Percentiles rank a stretch among this genome's conserved stretches.
Evolutionary conservation across 2,797 vertebrate species (phyloP).

Genomic region (Yasuhikotakia modesta): DNA sequence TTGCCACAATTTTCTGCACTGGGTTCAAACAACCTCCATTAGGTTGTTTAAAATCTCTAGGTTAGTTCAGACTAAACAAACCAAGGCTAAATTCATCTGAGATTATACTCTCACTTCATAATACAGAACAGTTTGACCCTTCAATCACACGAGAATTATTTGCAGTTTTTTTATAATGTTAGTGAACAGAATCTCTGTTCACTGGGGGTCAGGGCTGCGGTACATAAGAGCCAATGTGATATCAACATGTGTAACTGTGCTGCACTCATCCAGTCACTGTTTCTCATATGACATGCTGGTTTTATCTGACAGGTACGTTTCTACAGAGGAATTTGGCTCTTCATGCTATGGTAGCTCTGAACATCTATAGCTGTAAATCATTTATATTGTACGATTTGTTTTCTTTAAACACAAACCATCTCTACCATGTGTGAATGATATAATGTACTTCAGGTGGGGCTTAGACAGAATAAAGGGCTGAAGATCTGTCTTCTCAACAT

Average conservation of each 20-base stretch:
- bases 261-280: background rate
- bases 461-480: background rate
- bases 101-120: slow-evolving; percentile 23
- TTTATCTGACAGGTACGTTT: background rate
- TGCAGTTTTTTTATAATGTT: background rate
- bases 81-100: slow-evolving; percentile 22
- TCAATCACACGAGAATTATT: background rate
- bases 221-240: background rate
- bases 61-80: slow-evolving; percentile 38
- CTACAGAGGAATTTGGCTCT: background rate
- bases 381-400: too few species aligned
- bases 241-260: background rate
- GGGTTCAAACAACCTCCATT: background rate
- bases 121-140: slow-evolving; percentile 6
- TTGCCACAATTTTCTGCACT: background rate
- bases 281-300: background rate
- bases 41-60: slow-evolving; percentile 8
- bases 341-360: background rate
- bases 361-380: background rate
- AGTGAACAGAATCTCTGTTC: background rate
- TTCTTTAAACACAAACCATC: too few species aligned
- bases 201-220: background rate
- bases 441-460: too few species aligned
- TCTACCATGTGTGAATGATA: too few species aligned
- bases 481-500: background rate